Conservation (phyloP, 2,888 invertebrate genomes). For the Eucera pruinosa region DNA sequence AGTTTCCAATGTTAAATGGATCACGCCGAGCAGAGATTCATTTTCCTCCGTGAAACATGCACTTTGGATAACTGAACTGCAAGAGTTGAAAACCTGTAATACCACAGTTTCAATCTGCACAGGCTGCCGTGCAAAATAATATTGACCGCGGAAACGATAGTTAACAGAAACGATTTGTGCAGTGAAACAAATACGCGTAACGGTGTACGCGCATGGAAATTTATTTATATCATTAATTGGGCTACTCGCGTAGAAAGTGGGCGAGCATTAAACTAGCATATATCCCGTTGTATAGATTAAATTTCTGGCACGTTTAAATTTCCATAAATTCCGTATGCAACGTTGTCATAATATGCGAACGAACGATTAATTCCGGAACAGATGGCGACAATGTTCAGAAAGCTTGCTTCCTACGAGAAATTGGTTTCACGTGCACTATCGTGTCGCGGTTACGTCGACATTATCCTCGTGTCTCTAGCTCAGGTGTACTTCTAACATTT, state of each 20-base stretch:
- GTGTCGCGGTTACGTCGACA: constrained; percentile 46
- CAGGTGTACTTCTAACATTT: constrained; percentile 16
- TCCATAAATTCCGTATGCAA: constrained; percentile 45
- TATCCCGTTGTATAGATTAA: not conserved
- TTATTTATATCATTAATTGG: constrained; percentile 28
- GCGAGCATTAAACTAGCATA: constrained; percentile 15
- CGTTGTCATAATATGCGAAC: constrained; percentile 52
- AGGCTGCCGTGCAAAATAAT: not conserved
- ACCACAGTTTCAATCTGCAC: not conserved
- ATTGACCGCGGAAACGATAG: not conserved
- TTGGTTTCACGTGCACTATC: constrained; percentile 56
- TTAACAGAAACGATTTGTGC: not conserved
- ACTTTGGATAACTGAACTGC: too few relatives aligned
- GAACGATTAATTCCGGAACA: constrained; percentile 58
- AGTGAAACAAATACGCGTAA: not conserved
- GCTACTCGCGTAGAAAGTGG: not conserved
- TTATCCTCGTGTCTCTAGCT: constrained; percentile 26
- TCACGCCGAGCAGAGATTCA: too few relatives aligned
- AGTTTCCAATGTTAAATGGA: too few relatives aligned
- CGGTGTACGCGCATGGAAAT: not conserved
- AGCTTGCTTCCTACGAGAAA: constrained; percentile 59
- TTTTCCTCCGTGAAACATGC: too few relatives aligned
- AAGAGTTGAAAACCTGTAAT: too few relatives aligned
- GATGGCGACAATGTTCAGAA: constrained; percentile 58
- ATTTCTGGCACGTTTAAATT: constrained; percentile 43